Base-by-base conservation (phyloP, 1,140 invertebrate genomes). In the Camponotus pennsylvanicus region DNA sequence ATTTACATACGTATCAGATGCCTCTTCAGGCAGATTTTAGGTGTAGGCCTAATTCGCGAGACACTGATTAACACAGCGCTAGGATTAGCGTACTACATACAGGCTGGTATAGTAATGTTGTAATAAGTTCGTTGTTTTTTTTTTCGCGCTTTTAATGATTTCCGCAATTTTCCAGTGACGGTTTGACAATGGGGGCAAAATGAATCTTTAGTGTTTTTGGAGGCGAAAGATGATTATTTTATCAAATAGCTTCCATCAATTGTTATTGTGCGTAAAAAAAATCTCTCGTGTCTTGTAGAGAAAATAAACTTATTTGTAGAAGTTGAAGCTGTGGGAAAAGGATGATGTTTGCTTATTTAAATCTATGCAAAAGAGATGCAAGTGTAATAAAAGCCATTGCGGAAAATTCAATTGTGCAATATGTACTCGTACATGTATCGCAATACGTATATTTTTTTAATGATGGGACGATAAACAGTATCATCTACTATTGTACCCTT, bases 1-100 rank as follows among this genome's bases (percentile, higher is more conserved):
- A 89, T 76, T 63, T 82, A 86, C 45, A 86, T 71, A 63, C 66
- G 85, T 66, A 77, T 64, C 18, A 70, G 34, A 52, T 76, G 52
- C 87, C 77, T 15, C 45, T 15, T 78, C 15, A 70, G 82, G 85
- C 82, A 75, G 87, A 88, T 52, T 85, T 88, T 89, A 86, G 82
- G 52, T 80, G 86, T 89, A 89, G 88, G 88, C 88, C 87, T 89
- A 89, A 89, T 77, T 89, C 85, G 67, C 85, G 85, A 87, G 71
- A 90, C 79, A 89, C 66, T 89, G 89, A 87, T 79, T 89, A 84
- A 75, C 73, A 80, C 66, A 77, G 86, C 69, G 80, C 88, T 90
- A 90, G 49, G 49, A 55, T 89, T 82, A 80, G 70, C 76, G 52
- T 83, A 73, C 88, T 90, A 90, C 61, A 52, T 85, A 78, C 85